These are phyloP conservation scores for Anoplolepis gracilipes DNA, from an alignment of 1,140 invertebrate species.

Conservation along the genomic window DNA sequence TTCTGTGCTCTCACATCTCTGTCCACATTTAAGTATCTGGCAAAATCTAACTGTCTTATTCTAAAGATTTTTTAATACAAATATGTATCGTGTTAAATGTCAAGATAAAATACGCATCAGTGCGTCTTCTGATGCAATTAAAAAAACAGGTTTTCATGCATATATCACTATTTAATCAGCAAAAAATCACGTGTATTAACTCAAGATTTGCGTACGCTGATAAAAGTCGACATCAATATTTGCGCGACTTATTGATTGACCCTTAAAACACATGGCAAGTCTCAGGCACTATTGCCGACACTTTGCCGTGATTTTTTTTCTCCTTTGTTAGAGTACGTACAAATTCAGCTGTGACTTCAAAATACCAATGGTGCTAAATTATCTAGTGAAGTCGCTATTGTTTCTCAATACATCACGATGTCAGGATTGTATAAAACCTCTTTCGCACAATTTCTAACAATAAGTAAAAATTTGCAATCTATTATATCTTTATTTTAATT, in stretches of 20 bases:
- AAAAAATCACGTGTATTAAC: conserved; percentile 49
- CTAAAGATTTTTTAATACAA: background rate
- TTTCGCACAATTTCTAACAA: conserved; percentile 9
- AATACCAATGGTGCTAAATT: conserved; percentile 1
- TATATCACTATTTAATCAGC: background rate
- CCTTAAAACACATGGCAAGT: conserved; percentile 49
- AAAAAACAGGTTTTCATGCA: background rate
- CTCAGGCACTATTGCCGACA: background rate
- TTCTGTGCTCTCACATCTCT: conserved; percentile 6
- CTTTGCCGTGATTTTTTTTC: background rate
- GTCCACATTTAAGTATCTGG: background rate
- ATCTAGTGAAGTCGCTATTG: conserved; percentile 35
- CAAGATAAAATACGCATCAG: background rate
- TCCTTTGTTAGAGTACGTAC: conserved; percentile 11
- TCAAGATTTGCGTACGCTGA: conserved; percentile 39
- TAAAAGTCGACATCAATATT: conserved; percentile 63
- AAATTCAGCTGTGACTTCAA: conserved; percentile 28
- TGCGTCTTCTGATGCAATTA: background rate
- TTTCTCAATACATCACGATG: conserved; percentile 33
- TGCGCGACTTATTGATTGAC: conserved; percentile 66
- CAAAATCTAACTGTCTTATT: background rate
- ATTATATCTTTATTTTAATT: conserved; percentile 21
- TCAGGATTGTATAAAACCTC: conserved; percentile 5
- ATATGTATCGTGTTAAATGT: background rate
- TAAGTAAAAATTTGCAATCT: background rate